These are phyloP conservation scores for Anguilla rostrata DNA, from an alignment of 2,113 vertebrate genomes.

Conservation along the genomic window DNA sequence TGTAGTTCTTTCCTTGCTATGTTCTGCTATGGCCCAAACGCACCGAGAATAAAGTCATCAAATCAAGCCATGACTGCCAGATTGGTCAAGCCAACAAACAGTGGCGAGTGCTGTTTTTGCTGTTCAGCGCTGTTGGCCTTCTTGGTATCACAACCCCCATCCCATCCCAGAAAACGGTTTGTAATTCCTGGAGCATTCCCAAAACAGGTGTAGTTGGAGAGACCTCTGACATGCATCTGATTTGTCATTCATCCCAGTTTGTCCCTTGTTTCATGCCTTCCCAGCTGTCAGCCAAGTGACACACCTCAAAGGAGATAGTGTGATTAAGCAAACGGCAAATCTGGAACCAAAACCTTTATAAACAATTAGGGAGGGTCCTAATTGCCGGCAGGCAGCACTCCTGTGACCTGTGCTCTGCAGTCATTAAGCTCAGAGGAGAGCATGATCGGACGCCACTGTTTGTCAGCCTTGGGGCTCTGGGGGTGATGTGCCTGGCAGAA, in stretches of 20 bases:
- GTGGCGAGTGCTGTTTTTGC: background rate
- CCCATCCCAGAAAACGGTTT: background rate
- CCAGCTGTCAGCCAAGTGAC: background rate
- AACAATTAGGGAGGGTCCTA: constrained; percentile 4
- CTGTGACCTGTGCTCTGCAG: background rate
- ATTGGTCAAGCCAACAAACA: background rate
- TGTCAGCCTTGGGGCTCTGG: background rate
- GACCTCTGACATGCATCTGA: constrained; percentile 4
- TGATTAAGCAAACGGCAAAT: constrained; percentile 17
- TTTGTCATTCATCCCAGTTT: background rate
- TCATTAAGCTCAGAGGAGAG: background rate
- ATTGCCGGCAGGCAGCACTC: background rate
- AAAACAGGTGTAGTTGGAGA: background rate
- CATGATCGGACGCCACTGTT: background rate
- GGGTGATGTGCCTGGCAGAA: constrained; percentile 2
- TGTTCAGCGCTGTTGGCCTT: background rate
- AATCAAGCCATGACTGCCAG: background rate
- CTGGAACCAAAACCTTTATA: background rate
- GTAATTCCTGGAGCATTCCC: background rate
- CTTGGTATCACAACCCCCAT: background rate
- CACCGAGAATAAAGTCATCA: background rate
- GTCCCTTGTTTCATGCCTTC: background rate
- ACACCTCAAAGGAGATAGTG: background rate
- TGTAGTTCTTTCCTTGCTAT: background rate
- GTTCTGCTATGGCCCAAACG: no score